phyloP scores from a whole-genome alignment of 2,888 invertebrate species.

The Spodoptera exigua region DNA sequence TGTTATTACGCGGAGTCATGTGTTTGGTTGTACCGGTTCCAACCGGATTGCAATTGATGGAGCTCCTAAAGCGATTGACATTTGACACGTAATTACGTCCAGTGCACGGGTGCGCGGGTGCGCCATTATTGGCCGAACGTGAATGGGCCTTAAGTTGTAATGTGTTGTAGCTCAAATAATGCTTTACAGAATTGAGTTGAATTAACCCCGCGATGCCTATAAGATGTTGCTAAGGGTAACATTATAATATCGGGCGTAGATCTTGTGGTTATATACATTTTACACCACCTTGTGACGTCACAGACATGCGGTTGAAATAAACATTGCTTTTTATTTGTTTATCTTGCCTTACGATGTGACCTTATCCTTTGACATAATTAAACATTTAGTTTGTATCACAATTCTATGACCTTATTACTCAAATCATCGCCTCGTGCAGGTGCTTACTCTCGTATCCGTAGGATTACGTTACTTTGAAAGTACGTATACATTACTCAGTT shows the following conservation, averaged over 20 bases:
- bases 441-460: too few species aligned
- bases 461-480: too few species aligned
- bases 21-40: conserved; percentile 60
- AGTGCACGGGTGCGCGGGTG: conserved; percentile 17
- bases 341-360: conserved; percentile 18
- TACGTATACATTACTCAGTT: too few species aligned
- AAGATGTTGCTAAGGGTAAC: too few species aligned
- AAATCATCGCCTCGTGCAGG: too few species aligned
- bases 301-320: too few species aligned
- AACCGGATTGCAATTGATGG: conserved; percentile 68
- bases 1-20: conserved; percentile 43
- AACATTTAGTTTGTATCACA: conserved; percentile 28
- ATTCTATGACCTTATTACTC: conserved; percentile 16
- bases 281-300: too few species aligned
- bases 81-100: conserved; percentile 69
- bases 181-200: too few species aligned
- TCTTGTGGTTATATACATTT: too few species aligned
- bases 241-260: too few species aligned
- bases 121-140: conserved; percentile 22
- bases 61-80: conserved; percentile 72
- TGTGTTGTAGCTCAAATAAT: conserved; percentile 11
- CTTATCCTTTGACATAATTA: conserved; percentile 30
- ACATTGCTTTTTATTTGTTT: neutral
- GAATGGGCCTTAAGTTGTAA: conserved; percentile 24
- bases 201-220: too few species aligned